phyloP scores from a whole-genome alignment of 2,888 invertebrate species.

The Zonitis immaculata region DNA sequence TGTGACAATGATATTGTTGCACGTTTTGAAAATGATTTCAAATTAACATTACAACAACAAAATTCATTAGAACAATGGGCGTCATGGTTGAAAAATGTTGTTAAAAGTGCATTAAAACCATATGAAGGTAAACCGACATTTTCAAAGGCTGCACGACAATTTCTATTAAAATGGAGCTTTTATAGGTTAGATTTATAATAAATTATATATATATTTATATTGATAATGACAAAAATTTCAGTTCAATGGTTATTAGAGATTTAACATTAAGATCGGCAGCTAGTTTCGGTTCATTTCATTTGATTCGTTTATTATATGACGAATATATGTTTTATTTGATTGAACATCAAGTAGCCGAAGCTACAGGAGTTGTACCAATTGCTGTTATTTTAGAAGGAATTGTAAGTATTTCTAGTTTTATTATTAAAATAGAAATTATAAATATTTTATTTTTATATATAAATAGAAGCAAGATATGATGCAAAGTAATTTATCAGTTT shows the following conservation, averaged over 20 bases:
- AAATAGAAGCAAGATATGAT: conserved; percentile 45
- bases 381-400: conserved; percentile 79
- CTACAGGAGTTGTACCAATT: conserved; percentile 86
- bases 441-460: too few species aligned
- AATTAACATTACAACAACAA: conserved; percentile 85
- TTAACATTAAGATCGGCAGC: conserved; percentile 93
- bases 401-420: too few species aligned
- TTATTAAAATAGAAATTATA: too few species aligned
- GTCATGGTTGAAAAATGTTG: conserved; percentile 92
- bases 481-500: conserved; percentile 43
- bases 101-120: conserved; percentile 81
- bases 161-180: conserved; percentile 98
- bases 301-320: conserved; percentile 94
- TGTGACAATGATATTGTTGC: conserved; percentile 76
- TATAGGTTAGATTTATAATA: conserved; percentile 70
- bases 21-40: conserved; percentile 88
- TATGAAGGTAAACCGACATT: conserved; percentile 80
- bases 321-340: conserved; percentile 99
- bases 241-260: conserved; percentile 97
- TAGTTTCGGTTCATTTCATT: conserved; percentile 98
- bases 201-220: too few species aligned
- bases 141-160: conserved; percentile 81
- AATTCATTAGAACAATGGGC: conserved; percentile 97
- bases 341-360: conserved; percentile 92
- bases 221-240: conserved; percentile 48